These are phyloP conservation scores for Anagrus nilaparvatae DNA, from an alignment of 1,140 invertebrate species.

Conservation along the genomic window DNA sequence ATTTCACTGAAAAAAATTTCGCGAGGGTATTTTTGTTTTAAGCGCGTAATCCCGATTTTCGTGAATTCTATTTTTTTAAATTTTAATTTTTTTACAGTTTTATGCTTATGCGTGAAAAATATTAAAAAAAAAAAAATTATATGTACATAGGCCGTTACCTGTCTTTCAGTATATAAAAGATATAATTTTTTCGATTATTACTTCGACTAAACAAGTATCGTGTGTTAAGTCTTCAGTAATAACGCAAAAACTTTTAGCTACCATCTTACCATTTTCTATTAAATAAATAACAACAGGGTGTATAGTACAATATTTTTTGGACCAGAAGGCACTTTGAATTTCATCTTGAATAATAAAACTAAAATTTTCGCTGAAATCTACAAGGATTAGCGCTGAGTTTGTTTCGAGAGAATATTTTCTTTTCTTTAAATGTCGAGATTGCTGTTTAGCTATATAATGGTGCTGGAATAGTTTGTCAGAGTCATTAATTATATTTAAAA, in stretches of 20 bases:
- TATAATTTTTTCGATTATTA: not conserved
- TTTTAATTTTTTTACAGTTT: too few species aligned
- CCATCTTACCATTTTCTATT: slow-evolving; percentile 1
- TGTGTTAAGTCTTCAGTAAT: not conserved
- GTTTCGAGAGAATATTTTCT: slow-evolving; percentile 4
- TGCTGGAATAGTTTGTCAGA: slow-evolving; percentile 12
- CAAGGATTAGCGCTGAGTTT: slow-evolving; percentile 4
- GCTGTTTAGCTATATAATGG: slow-evolving; percentile 6
- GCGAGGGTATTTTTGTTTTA: too few species aligned
- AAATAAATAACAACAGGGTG: slow-evolving; percentile 12
- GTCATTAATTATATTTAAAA: not conserved
- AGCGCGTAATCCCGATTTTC: too few species aligned
- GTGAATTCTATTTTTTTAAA: too few species aligned
- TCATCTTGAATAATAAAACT: slow-evolving; percentile 10
- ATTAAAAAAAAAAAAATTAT: too few species aligned
- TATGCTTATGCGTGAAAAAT: too few species aligned
- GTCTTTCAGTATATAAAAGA: too few species aligned
- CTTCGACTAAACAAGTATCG: not conserved
- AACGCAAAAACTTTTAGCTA: not conserved
- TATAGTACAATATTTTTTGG: slow-evolving; percentile 10
- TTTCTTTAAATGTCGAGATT: slow-evolving; percentile 8
- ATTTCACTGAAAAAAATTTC: too few species aligned
- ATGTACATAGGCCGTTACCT: too few species aligned
- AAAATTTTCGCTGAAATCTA: slow-evolving; percentile 16
- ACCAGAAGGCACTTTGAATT: slow-evolving; percentile 11